Percentiles rank a stretch among this genome's conserved stretches.
Conservation (phyloP, 2,113 vertebrate species). For the Mionectes macconnelli region DNA sequence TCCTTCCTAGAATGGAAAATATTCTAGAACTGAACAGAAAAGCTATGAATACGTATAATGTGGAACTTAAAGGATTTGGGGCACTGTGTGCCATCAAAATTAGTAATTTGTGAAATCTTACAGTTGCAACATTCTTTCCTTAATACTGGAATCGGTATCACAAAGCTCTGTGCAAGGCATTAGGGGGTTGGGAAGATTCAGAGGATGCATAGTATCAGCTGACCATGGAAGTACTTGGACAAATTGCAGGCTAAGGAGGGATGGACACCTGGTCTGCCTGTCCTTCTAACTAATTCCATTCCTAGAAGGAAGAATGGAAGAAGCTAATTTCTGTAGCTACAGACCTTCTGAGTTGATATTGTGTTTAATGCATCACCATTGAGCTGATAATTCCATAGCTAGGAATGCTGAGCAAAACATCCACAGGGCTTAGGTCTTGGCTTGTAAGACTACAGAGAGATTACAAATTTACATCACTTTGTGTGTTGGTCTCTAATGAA, state of each 20-base stretch:
- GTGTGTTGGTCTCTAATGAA: neutral
- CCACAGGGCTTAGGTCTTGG: neutral
- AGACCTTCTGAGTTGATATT: neutral
- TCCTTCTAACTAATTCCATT: neutral
- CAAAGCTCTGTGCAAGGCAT: neutral
- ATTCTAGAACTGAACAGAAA: neutral
- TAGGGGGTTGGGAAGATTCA: neutral
- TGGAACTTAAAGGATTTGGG: neutral
- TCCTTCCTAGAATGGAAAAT: constrained; percentile 12
- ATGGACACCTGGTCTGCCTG: neutral
- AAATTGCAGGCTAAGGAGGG: neutral
- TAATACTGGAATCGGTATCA: neutral
- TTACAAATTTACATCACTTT: neutral
- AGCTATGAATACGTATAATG: neutral
- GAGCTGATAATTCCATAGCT: neutral
- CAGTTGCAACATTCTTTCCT: neutral
- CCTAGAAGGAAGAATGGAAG: neutral
- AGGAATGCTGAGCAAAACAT: neutral
- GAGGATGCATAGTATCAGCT: neutral
- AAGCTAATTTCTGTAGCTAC: neutral
- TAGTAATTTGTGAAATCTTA: neutral
- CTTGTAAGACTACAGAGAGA: neutral
- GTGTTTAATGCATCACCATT: neutral
- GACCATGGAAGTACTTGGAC: neutral
- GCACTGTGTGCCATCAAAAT: neutral